These are phyloP conservation scores for Phalera bucephala DNA, from an alignment of 2,888 invertebrate species.

Conservation along the genomic window DNA sequence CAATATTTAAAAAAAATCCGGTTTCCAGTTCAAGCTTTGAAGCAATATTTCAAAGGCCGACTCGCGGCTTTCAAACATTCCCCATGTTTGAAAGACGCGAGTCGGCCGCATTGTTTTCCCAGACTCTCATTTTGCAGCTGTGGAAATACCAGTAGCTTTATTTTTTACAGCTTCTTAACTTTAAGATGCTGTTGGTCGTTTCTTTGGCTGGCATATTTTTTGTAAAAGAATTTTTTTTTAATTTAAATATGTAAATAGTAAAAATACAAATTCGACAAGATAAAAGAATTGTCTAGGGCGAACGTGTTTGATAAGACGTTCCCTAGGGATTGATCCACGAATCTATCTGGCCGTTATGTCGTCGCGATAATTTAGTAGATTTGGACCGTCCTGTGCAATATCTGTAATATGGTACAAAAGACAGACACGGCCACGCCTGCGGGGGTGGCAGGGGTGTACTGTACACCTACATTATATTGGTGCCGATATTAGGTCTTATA, in stretches of 20 bases:
- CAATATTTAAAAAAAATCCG: conserved; percentile 52
- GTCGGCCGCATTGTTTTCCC: conserved; percentile 46
- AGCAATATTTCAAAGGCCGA: conserved; percentile 45
- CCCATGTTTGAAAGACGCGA: conserved; percentile 48
- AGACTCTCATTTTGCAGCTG: conserved; percentile 49
- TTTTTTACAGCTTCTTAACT: conserved; percentile 43
- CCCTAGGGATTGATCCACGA: conserved; percentile 35
- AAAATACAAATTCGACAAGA: no score
- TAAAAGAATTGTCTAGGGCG: conserved; percentile 31
- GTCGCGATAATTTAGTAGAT: no score
- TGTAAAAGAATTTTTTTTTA: no score
- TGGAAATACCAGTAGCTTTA: conserved; percentile 39
- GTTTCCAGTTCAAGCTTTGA: conserved; percentile 46
- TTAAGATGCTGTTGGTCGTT: conserved; percentile 30
- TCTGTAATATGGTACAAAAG: no score
- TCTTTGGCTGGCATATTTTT: conserved; percentile 8
- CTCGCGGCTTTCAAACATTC: no score
- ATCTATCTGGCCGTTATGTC: conserved; percentile 27
- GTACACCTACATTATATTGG: no score
- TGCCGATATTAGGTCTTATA: no score
- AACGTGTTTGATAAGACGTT: conserved; percentile 42
- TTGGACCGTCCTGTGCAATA: conserved; percentile 13
- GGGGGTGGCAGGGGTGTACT: no score
- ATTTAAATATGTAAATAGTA: no score
- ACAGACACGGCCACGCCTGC: no score